A percentile compares a stretch with the other conserved stretches of the same genome.
phyloP scores from a whole-genome alignment of 2,113 vertebrate species.

The Perognathus longimembris region DNA sequence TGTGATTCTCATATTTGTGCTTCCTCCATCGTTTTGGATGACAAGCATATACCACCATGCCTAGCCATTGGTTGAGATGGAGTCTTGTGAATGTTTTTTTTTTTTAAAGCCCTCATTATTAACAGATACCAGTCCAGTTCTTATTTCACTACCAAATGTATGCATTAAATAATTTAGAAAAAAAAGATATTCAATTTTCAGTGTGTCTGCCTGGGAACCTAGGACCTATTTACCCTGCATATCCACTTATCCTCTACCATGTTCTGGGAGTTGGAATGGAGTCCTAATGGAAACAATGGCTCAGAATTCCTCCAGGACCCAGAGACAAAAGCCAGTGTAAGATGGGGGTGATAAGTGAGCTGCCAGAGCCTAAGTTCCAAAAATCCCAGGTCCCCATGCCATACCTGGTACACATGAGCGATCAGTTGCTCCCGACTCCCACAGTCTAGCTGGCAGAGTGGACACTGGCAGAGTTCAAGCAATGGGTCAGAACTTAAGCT shows the following conservation, averaged over 20 bases:
- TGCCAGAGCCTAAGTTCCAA: background rate
- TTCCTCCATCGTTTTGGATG: too few relatives aligned
- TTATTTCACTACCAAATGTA: constrained; percentile 57
- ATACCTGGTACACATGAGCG: constrained; percentile 97
- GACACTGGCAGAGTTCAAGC: constrained; percentile 91
- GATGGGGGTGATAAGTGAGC: background rate
- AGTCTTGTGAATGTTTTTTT: constrained; percentile 26
- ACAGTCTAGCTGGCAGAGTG: constrained; percentile 96
- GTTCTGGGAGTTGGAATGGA: background rate
- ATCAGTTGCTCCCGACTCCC: constrained; percentile 95
- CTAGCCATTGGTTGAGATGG: too few relatives aligned
- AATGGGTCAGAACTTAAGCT: constrained; percentile 82
- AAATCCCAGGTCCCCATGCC: background rate
- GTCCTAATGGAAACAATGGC: background rate
- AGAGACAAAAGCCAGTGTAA: constrained; percentile 18
- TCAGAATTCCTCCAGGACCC: background rate
- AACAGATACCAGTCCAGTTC: constrained; percentile 22
- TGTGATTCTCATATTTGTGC: too few relatives aligned
- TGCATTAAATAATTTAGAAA: constrained; percentile 50
- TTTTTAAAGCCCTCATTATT: constrained; percentile 56
- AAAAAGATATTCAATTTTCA: constrained; percentile 54
- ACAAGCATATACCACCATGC: too few relatives aligned
- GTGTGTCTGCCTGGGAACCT: constrained; percentile 4
- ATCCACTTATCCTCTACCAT: constrained; percentile 40
- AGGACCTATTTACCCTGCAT: constrained; percentile 45